A percentile compares a stretch with the other conserved stretches of the same genome.
These are phyloP conservation scores for Ciconia nigra DNA, from an alignment of 2,797 vertebrate species.

Conservation along the genomic window DNA sequence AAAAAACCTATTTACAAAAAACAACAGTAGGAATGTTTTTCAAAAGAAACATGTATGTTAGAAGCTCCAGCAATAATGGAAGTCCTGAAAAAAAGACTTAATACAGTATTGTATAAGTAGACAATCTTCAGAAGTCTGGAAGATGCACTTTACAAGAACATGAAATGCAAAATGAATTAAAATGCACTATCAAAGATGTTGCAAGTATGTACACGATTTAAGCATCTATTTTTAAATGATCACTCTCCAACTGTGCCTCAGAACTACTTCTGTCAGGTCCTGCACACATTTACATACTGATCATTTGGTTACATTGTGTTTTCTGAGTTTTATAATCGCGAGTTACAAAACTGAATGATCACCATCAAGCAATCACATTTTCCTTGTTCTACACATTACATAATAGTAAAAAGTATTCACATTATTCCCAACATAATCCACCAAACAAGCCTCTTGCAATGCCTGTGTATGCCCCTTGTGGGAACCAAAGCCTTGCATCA, in stretches of 20 bases:
- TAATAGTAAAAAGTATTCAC: background rate
- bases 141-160: conserved; percentile 48
- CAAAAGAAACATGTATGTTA: conserved; percentile 13
- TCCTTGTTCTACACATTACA: background rate
- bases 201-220: conserved; percentile 38
- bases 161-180: conserved; percentile 26
- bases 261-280: background rate
- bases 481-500: background rate
- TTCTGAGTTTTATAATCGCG: background rate
- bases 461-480: background rate
- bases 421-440: background rate
- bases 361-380: background rate
- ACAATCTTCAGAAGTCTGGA: background rate
- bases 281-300: background rate
- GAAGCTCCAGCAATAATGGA: conserved; percentile 61
- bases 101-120: conserved; percentile 46
- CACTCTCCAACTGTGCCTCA: background rate
- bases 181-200: conserved; percentile 20
- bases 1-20: conserved; percentile 72
- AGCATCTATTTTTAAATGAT: background rate
- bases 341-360: background rate
- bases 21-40: conserved; percentile 33
- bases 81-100: conserved; percentile 43
- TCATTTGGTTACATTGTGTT: background rate
- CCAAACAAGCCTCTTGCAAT: background rate